phyloP scores from a whole-genome alignment of 2,113 vertebrate species.

The Andinoacara biseriatus region DNA sequence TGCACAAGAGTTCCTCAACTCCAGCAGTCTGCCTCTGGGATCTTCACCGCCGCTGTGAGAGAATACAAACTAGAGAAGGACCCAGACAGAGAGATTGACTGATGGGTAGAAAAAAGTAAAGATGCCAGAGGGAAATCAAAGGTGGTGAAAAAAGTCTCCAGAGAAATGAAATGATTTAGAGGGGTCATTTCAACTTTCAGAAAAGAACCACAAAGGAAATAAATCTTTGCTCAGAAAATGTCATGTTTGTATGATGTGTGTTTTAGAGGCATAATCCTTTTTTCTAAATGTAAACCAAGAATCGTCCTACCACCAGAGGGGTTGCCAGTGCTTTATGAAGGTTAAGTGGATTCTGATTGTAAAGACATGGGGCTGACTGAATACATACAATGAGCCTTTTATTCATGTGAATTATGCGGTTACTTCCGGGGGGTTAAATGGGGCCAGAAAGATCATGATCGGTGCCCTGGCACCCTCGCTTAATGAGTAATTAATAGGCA shows the following conservation, averaged over 20 bases:
- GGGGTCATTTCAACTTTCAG: constrained; percentile 8
- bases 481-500: background rate
- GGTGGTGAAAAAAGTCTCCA: background rate
- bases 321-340: background rate
- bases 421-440: background rate
- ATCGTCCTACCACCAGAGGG: background rate
- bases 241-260: background rate
- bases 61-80: constrained; percentile 32
- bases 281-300: background rate
- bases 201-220: background rate
- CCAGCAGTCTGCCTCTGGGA: constrained; percentile 35
- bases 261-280: background rate
- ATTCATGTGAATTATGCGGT: background rate
- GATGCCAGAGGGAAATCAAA: constrained; percentile 26
- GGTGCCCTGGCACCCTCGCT: background rate
- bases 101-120: constrained; percentile 22
- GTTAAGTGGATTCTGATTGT: background rate
- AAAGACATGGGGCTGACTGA: background rate
- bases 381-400: background rate
- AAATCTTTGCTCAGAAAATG: constrained; percentile 1
- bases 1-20: constrained; percentile 41
- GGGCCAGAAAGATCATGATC: background rate
- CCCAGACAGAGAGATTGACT: background rate
- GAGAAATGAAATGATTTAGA: background rate
- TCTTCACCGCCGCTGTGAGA: constrained; percentile 6